Evolutionary conservation across 2,797 vertebrate species (phyloP).

Genomic region (Pangasius larnaudii): DNA sequence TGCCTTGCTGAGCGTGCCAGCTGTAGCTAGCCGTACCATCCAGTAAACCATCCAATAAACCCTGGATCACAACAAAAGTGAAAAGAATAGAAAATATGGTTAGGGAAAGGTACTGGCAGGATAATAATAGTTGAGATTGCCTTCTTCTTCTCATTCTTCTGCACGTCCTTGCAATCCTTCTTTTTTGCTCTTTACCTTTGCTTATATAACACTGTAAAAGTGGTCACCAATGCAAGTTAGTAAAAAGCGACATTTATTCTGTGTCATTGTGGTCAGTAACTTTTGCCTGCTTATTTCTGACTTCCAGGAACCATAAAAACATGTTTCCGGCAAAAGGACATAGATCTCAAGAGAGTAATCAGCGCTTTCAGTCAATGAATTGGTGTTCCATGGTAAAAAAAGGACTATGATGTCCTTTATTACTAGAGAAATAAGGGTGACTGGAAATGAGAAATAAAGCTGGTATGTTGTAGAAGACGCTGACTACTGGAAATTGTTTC

Average conservation of each 20-base stretch:
- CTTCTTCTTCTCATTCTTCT: neutral
- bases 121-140: neutral
- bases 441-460: constrained; percentile 10
- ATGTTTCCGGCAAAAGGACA: neutral
- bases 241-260: constrained; percentile 27
- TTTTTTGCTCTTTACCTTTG: neutral
- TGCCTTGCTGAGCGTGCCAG: constrained; percentile 56
- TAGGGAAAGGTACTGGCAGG: neutral
- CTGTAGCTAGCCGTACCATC: constrained; percentile 66
- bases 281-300: neutral
- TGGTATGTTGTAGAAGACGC: constrained; percentile 15
- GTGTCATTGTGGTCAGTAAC: constrained; percentile 31
- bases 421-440: constrained; percentile 12
- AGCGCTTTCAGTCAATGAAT: neutral
- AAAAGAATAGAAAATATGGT: neutral
- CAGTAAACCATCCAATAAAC: constrained; percentile 54
- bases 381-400: neutral
- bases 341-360: neutral
- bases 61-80: constrained; percentile 33
- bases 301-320: constrained; percentile 32
- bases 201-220: neutral
- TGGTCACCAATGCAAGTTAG: constrained; percentile 12
- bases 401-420: neutral
- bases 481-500: constrained; percentile 32
- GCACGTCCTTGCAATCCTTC: neutral